Evolutionary conservation across 2,888 invertebrate species (phyloP), one percentile per base, ranked within the genome.

Genomic region (Hemaris fuciformis): DNA sequence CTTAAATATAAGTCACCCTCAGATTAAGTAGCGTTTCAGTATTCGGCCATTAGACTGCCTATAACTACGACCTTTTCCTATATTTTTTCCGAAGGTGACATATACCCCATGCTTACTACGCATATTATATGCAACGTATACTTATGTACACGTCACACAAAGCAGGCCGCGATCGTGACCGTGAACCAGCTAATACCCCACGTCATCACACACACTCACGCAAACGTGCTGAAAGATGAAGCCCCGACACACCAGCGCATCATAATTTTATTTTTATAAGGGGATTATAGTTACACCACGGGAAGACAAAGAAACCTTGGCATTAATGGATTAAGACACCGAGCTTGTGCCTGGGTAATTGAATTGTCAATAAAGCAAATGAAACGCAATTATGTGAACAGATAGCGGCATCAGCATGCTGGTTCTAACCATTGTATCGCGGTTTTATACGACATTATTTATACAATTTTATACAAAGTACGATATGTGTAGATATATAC

Each of bases 121-220:
- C 38, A n/a, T 38, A n/a, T 38, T 38, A 38, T 34, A 41, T 25
- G 15, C 18, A 18, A 43, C 10, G 15, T 15, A 43, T 42, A 58
- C 15, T 41, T 57, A 22, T 38, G 63, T 58, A 46, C 8, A 53
- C 48, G 48, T 64, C 53, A 53, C 18, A 27, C 15, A 3, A 8
- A 7, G 27, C 53, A 18, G 20, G 71, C 80, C 83, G 70, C 86
- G 88, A 83, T 83, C 89, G 80, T 89, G 90, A 85, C 89, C 88
- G 80, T 88, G 88, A 83, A 79, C 76, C 72, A 71, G 69, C 69
- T 76, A 73, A 80, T 71, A 73, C 70, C 75, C n/a, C 72, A 72
- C 66, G 68, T 66, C 74, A 71, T 65, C 74, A 76, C 75, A 77
- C 79, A 80, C 74, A 75, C 66, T 69, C 71, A 65, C 69, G 64